Percentiles rank a stretch among this genome's conserved stretches.
Evolutionary conservation across 2,113 vertebrate species (phyloP).

Genomic region (Solea senegalensis): DNA sequence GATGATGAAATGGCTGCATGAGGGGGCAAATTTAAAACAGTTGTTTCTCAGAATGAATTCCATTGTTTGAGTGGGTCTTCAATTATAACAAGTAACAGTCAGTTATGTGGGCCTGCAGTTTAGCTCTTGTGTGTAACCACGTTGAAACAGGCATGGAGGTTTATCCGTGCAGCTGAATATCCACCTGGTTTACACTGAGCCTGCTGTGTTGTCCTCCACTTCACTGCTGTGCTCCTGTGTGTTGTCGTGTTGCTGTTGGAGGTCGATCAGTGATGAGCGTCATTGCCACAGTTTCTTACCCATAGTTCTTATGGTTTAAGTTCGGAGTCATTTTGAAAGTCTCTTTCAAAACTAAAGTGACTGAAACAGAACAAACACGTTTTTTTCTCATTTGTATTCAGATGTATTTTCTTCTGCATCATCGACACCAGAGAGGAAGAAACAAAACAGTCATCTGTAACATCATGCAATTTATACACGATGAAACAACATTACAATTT

Average conservation of each 20-base stretch:
- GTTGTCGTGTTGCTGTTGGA: neutral
- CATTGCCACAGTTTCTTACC: neutral
- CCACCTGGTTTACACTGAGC: neutral
- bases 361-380: neutral
- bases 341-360: neutral
- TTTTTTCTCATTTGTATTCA: neutral
- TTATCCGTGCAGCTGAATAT: neutral
- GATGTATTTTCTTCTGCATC: neutral
- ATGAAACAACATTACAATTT: too few relatives aligned
- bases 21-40: conserved; percentile 14
- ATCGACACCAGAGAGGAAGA: too few relatives aligned
- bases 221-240: too few relatives aligned
- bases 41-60: conserved; percentile 19
- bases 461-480: too few relatives aligned
- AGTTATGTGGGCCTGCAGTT: neutral
- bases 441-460: too few relatives aligned
- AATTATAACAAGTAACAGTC: conserved; percentile 20
- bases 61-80: conserved; percentile 20
- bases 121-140: neutral
- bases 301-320: too few relatives aligned
- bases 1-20: neutral
- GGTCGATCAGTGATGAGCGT: neutral
- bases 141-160: neutral
- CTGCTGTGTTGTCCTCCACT: too few relatives aligned
- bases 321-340: too few relatives aligned